phyloP scores from a whole-genome alignment of 2,113 vertebrate species.

The Ceyx melanurus region DNA sequence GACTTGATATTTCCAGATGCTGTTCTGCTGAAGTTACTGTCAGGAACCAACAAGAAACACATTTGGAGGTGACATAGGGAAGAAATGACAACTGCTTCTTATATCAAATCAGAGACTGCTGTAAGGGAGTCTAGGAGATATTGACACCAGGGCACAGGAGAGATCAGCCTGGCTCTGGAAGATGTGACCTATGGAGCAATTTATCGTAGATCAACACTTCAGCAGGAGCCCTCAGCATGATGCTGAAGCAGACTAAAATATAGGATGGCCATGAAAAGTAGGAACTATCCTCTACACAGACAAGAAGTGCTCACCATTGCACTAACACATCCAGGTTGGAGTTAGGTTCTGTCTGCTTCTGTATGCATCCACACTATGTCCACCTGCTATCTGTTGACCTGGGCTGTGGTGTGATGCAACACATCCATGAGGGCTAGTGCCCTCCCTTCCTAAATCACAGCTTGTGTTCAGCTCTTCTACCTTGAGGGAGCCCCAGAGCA shows the following conservation, averaged over 20 bases:
- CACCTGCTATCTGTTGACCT: neutral
- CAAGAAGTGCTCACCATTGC: neutral
- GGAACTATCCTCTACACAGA: neutral
- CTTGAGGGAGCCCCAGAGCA: neutral
- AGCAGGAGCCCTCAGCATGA: neutral
- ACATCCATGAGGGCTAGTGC: neutral
- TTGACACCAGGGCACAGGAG: neutral
- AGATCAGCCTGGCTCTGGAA: neutral
- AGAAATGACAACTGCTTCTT: neutral
- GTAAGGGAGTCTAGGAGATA: neutral
- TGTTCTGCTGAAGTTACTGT: neutral
- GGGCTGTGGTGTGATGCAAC: neutral
- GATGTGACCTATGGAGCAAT: neutral
- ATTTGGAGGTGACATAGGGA: neutral
- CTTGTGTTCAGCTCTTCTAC: neutral
- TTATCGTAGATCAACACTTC: neutral
- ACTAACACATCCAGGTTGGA: accelerated
- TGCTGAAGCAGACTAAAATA: neutral
- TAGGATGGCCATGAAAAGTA: neutral
- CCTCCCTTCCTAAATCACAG: neutral
- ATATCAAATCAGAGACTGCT: neutral
- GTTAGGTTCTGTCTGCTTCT: neutral
- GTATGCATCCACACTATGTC: neutral
- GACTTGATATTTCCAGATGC: neutral
- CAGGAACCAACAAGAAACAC: neutral